phyloP scores from a whole-genome alignment of 2,888 invertebrate species.

The Phymatocera aterrima region DNA sequence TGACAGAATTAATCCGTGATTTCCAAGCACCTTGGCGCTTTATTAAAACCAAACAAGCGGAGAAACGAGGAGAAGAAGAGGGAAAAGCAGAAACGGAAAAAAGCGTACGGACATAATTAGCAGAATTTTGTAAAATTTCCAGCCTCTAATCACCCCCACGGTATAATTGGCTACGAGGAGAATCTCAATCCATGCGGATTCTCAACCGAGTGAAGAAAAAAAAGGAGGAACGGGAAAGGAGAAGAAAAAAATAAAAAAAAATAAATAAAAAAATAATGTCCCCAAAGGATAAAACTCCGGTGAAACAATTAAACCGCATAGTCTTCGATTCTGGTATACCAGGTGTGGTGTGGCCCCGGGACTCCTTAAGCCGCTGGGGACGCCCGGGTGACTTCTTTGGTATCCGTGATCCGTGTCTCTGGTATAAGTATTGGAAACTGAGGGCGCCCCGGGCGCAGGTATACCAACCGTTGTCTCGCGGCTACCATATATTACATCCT shows the following conservation, averaged over 20 bases:
- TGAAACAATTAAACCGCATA: constrained; percentile 56
- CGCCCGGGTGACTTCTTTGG: constrained; percentile 44
- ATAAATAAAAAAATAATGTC: not conserved
- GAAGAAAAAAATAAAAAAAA: not conserved
- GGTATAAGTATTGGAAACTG: constrained; percentile 43
- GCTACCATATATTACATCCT: constrained; percentile 70
- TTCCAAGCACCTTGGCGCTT: not conserved
- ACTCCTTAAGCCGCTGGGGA: constrained; percentile 19
- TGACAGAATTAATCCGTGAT: constrained; percentile 8
- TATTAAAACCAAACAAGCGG: not conserved
- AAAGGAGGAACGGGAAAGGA: not conserved
- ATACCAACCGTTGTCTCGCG: constrained; percentile 68
- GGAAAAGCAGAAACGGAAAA: not conserved
- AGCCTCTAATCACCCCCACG: not conserved
- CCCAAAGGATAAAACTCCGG: constrained; percentile 4
- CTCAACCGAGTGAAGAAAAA: not conserved
- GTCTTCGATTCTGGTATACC: constrained; percentile 41
- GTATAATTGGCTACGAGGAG: not conserved
- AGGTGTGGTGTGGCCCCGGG: constrained; percentile 46
- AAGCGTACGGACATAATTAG: not conserved
- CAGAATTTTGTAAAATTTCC: not conserved
- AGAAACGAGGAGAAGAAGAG: too few relatives aligned
- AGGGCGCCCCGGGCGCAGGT: constrained; percentile 55
- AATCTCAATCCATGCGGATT: not conserved
- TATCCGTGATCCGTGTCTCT: constrained; percentile 41